Base-by-base conservation (phyloP, 1,140 invertebrate species). In the Tetragnatha versicolor region DNA sequence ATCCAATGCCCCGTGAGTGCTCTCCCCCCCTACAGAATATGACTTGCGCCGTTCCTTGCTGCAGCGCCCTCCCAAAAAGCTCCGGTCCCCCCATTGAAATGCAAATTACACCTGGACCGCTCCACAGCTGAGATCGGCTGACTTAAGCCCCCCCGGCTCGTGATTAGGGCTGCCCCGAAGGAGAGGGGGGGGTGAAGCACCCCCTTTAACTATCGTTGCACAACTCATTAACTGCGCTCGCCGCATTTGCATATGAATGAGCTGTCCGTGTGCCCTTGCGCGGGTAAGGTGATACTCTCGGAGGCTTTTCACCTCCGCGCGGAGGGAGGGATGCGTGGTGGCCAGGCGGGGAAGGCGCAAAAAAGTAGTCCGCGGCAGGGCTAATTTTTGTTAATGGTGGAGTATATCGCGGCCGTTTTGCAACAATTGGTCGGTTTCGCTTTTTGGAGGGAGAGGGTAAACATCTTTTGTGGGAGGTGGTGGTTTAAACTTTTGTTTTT, bases 211-310 rank as follows among this genome's bases (percentile, higher is more conserved):
- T 77, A 77, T 77, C 73, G 73, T 77, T 77, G 73, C 73, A 66
- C 73, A 77, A 66, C 73, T 77, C 73, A 77, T 77, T 77, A 77
- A 77, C 73, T 77, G 73, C 73, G 73, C 73, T 77, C 66, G 73
- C 73, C 73, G 55, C 73, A 77, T 77, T 77, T 77, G 73, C 73
- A 77, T 77, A 77, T 77, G 73, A 77, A 77, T 77, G 73, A 77
- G 73, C 73, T 77, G 73, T 77, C 73, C 65, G 33, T 31, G 65
- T 42, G 35, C 20, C 35, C 35, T 20, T 17, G 17, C 25, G 27
- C 20, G 39, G 61, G 73, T 53, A 77, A 66, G 60, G 73, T 66
- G 61, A 77, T 76, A 76, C 60, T 70, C 66, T 37, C 25, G 63
- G 49, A 37, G 69, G 61, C 73, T 77, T 77, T 77, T 77, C 73